phyloP scores from a whole-genome alignment of 2,888 invertebrate genomes.

The Ditylenchus weischeri region DNA sequence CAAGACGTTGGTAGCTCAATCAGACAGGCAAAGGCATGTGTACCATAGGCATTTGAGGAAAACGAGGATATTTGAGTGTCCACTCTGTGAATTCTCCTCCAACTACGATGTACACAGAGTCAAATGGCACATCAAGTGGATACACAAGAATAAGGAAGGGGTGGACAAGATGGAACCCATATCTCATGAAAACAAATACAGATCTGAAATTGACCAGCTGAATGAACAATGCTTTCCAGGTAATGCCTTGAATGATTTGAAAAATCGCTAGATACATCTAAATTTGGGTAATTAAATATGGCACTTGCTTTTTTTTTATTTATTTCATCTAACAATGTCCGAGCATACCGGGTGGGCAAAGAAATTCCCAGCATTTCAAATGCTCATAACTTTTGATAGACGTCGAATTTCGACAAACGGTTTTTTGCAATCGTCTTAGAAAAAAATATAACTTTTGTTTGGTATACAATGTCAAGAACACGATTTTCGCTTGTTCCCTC shows the following conservation, averaged over 20 bases:
- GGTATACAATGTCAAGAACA: no score
- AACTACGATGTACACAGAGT: constrained; percentile 39
- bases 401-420: no score
- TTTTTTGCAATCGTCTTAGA: no score
- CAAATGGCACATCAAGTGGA: constrained; percentile 48
- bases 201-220: constrained; percentile 41
- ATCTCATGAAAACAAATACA: constrained; percentile 40
- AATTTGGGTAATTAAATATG: no score
- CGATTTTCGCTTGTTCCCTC: no score
- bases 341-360: no score
- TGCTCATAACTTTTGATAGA: no score
- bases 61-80: constrained; percentile 43
- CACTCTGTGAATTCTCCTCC: constrained; percentile 41
- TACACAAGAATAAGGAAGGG: constrained; percentile 37
- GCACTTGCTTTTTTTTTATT: no score
- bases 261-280: no score
- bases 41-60: constrained; percentile 37
- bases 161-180: constrained; percentile 36
- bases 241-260: constrained; percentile 31
- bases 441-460: no score
- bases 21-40: constrained; percentile 46
- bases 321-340: no score
- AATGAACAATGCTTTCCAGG: constrained; percentile 51
- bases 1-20: constrained; percentile 43
- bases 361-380: no score